Base-by-base conservation (phyloP, 2,113 vertebrate genomes). In the Oreochromis spilurus region DNA sequence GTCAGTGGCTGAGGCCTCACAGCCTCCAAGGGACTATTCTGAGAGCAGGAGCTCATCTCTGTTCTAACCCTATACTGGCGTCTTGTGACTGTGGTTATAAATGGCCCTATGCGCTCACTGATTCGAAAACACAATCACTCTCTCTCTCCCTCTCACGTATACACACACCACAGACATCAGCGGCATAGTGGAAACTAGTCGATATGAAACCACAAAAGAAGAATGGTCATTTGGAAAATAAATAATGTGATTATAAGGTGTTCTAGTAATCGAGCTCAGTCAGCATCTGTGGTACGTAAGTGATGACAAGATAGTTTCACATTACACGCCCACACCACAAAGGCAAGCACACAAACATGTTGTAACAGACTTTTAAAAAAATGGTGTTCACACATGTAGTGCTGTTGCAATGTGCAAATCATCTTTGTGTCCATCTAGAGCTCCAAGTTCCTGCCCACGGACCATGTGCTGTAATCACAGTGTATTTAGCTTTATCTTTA, bases 1-100 rank as follows among this genome's bases (percentile, higher is more conserved):
- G 95, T 96, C 94, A 93, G 81, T 65, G 90, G 81, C 79, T 54
- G 92, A 93, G 94, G 93, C 94, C 93, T 92, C 91, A 84, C 58
- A 79, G 93, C 94, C 89, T 95, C 94, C 67, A 16, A 90, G 92
- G 93, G 94, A 94, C 94, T 96, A 96, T 96, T 96, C 94, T 95
- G 94, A 95, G 93, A 93, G 87, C 60, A 95, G 89, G 92, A 94
- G 94, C 96, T 96, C 94, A 96, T 95, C 92, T 85, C 92, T 91
- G 91, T 94, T 94, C 94, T 95, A 87, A 96, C 95, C 93, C 92
- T 95, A 95, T 85, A 95, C 95, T 94, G 90, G 92, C 87, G 94
- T 95, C 96, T 95, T 95, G 94, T 97, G 96, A 96, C 96, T 89
- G 90, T 80, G 88, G 94, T 95, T 95, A 96, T 95, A 95, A 95